These are phyloP conservation scores for Acanthosepion lycidas DNA, from an alignment of 2,888 invertebrate species.

Conservation along the genomic window DNA sequence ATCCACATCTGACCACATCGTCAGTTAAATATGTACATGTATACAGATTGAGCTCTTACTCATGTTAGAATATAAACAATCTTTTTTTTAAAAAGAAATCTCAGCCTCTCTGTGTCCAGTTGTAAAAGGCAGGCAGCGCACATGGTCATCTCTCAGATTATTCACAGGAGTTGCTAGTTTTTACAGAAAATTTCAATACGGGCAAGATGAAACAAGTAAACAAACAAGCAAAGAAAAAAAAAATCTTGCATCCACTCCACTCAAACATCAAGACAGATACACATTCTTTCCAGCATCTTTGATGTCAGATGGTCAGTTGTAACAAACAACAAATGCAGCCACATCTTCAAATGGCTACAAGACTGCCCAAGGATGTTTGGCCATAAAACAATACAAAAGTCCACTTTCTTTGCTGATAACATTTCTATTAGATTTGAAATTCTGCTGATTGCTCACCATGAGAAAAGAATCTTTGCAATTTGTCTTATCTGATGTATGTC, in stretches of 20 bases:
- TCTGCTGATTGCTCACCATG: neutral
- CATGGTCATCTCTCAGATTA: neutral
- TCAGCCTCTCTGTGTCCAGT: neutral
- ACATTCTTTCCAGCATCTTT: neutral
- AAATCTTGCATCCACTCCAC: neutral
- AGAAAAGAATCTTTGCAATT: neutral
- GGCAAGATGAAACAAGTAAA: neutral
- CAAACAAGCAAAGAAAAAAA: neutral
- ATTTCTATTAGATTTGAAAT: constrained; percentile 13
- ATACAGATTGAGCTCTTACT: neutral
- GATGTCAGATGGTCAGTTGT: neutral
- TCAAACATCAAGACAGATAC: constrained; percentile 13
- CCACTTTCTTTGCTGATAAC: neutral
- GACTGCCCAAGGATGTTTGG: constrained; percentile 2
- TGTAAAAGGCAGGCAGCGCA: neutral
- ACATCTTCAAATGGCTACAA: neutral
- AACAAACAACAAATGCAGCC: neutral
- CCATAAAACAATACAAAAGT: neutral
- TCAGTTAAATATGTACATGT: neutral
- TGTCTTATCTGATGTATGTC: neutral
- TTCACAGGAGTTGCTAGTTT: neutral
- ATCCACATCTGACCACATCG: too few species aligned
- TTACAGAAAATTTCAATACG: constrained; percentile 15
- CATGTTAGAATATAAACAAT: neutral
- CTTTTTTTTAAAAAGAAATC: neutral